These are phyloP conservation scores for Semotilus atromaculatus DNA, from an alignment of 2,797 vertebrate genomes.

Conservation along the genomic window DNA sequence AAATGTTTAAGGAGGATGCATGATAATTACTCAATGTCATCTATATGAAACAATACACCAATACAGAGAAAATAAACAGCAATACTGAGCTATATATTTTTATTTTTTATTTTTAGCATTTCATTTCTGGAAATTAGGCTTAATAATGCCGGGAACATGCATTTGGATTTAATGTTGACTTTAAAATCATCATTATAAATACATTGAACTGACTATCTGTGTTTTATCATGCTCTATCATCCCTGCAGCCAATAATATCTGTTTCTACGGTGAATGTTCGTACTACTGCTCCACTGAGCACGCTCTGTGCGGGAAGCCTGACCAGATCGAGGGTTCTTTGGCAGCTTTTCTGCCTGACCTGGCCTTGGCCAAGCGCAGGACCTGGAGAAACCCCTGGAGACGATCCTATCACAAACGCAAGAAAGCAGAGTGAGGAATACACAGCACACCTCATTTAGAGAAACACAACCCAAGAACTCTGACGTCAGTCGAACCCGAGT, in stretches of 20 bases:
- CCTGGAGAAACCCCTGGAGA: conserved; percentile 93
- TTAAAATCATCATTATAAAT: not conserved
- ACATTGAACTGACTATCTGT: not conserved
- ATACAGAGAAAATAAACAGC: not conserved
- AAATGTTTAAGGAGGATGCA: not conserved
- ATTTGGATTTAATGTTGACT: not conserved
- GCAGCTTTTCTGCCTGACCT: conserved; percentile 87
- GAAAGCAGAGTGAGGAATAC: conserved; percentile 65
- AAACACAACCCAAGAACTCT: not conserved
- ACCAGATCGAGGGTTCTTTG: conserved; percentile 87
- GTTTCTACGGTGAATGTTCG: conserved; percentile 90
- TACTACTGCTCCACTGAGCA: conserved; percentile 92
- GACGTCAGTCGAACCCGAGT: not conserved
- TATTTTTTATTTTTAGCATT: not conserved
- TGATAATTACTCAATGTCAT: not conserved
- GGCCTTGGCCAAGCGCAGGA: conserved; percentile 81
- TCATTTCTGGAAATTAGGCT: not conserved
- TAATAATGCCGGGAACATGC: not conserved
- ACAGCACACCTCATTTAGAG: not conserved
- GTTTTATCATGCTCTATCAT: conserved; percentile 31
- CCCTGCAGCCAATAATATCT: conserved; percentile 84
- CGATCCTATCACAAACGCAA: conserved; percentile 83
- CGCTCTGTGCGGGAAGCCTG: conserved; percentile 85
- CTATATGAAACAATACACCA: not conserved
- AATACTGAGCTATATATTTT: not conserved